Base-by-base conservation (phyloP, 2,797 vertebrate species). In the Sus cebifrons region DNA sequence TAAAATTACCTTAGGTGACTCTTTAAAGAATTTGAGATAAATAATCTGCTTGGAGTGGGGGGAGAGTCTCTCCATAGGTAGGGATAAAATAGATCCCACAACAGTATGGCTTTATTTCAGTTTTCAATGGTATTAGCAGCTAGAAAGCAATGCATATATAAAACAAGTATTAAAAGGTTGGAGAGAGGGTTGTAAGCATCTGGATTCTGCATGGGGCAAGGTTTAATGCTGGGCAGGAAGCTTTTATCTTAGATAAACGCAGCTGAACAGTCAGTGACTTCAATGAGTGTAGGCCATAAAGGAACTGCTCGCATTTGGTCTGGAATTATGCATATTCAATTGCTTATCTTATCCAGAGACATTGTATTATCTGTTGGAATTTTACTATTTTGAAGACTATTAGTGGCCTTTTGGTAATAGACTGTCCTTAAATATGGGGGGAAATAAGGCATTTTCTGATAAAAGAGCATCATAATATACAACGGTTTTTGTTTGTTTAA, bases 191-290 rank as follows among this genome's bases (percentile, higher is more conserved):
- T 73, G 62, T 27, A 84, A 94, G 18, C 9, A 9, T 52, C 78
- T 86, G 85, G 91, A 81, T 96, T 96, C 70, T 94, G 13, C 32
- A 5, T 77, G 86, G 92, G 60, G 56, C 88, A 93, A 54, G 56
- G 36, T 70, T 97, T 96, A 64, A 56, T 68, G 32, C 81, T n/a
- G 17, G 60, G 56, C 11, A 70, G 86, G 54, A 85, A 96, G 74
- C 64, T 94, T 86, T 88, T 79, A 93, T 96, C 93, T 96, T 20
- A 94, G 91, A 96, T 74, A 89, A 94, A 86, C 77, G 82, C 54
- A 86, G 5, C 44, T 58, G 36, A 92, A 93, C 25, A 87, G 58
- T 83, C n/a, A 62, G 32, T 54, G 75, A 84, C 68, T 91, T 94
- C 70, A 86, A 0, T 52, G 52, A 91, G 7, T 8, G 7, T 1